These are phyloP conservation scores for Neogobius melanostomus DNA, from an alignment of 2,113 vertebrate genomes.

Conservation along the genomic window DNA sequence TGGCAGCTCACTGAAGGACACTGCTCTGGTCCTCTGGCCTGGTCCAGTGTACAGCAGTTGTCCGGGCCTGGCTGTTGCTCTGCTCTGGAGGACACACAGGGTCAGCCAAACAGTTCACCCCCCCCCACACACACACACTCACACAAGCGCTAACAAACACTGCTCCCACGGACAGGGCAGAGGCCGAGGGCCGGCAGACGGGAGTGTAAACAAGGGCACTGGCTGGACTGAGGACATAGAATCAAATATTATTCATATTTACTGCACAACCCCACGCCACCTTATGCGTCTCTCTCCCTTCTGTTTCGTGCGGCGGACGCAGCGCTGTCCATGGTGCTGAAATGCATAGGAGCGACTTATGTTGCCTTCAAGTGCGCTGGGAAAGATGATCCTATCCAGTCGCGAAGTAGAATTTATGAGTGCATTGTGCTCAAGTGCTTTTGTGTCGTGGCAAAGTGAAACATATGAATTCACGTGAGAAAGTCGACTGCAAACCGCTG, in stretches of 20 bases:
- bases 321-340: slow-evolving; percentile 3
- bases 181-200: background rate
- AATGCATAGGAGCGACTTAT: background rate
- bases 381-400: too few relatives aligned
- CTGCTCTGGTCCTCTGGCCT: slow-evolving; percentile 44
- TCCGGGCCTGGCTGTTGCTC: slow-evolving; percentile 5
- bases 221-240: background rate
- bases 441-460: too few relatives aligned
- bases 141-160: too few relatives aligned
- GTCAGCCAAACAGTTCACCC: slow-evolving; percentile 46
- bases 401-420: too few relatives aligned
- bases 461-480: too few relatives aligned
- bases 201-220: slow-evolving; percentile 42
- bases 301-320: background rate
- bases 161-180: slow-evolving; percentile 20
- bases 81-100: slow-evolving; percentile 43
- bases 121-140: slow-evolving; percentile 4
- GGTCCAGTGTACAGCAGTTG: too few relatives aligned
- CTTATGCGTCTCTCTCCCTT: background rate
- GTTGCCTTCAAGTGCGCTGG: too few relatives aligned
- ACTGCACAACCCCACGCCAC: too few relatives aligned
- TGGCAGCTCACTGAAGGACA: slow-evolving; percentile 24
- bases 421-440: too few relatives aligned
- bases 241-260: too few relatives aligned
- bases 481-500: too few relatives aligned